These are phyloP conservation scores for Epinephelus coioides DNA, from an alignment of 2,797 vertebrate genomes.

Conservation along the genomic window DNA sequence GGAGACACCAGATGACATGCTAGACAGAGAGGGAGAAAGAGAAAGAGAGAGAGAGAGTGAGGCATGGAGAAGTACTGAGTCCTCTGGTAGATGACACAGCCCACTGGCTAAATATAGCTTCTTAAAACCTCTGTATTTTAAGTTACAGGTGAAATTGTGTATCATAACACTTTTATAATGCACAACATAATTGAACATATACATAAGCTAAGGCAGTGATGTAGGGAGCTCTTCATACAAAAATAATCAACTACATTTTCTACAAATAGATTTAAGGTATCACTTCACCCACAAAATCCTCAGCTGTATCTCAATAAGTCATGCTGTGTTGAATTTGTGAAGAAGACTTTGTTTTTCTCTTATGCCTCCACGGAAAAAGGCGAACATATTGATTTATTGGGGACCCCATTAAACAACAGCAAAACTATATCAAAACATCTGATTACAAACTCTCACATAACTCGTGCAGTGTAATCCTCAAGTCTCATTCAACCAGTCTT, in stretches of 20 bases:
- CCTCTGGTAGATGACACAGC: not conserved
- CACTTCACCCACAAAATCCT: too few species aligned
- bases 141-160: not conserved
- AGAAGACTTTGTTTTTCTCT: too few species aligned
- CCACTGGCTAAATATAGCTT: not conserved
- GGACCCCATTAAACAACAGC: too few species aligned
- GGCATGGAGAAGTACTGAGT: not conserved
- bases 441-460: too few species aligned
- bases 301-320: too few species aligned
- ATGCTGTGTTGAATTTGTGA: too few species aligned
- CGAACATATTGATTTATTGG: too few species aligned
- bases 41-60: not conserved
- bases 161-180: not conserved
- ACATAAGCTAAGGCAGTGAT: slow-evolving; percentile 11
- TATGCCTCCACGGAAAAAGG: too few species aligned
- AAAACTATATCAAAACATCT: too few species aligned
- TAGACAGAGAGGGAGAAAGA: not conserved
- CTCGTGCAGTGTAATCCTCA: too few species aligned
- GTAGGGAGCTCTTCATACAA: not conserved
- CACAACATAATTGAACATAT: not conserved
- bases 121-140: not conserved
- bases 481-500: too few species aligned
- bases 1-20: not conserved
- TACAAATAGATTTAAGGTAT: not conserved
- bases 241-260: not conserved